Evolutionary conservation across 1,140 invertebrate genomes (phyloP).

Genomic region (Lepidurus packardi): DNA sequence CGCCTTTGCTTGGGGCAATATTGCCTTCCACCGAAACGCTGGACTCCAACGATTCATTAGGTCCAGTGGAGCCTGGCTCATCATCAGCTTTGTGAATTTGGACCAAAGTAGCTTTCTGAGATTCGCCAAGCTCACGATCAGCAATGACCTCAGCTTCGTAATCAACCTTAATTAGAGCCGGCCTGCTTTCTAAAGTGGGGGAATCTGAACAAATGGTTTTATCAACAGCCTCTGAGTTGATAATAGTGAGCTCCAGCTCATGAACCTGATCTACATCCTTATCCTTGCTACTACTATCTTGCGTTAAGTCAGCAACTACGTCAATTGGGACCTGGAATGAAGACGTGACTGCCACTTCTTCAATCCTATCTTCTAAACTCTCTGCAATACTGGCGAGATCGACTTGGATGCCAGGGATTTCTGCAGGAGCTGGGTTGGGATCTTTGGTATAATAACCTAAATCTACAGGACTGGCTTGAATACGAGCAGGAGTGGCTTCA

Average conservation of each 20-base stretch:
- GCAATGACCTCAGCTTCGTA: background rate
- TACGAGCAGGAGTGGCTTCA: no score
- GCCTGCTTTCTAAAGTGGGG: no score
- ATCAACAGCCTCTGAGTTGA: no score
- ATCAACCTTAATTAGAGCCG: background rate
- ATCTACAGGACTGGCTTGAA: background rate
- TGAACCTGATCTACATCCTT: no score
- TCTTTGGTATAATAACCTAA: background rate
- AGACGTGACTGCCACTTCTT: background rate
- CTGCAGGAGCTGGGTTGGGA: background rate
- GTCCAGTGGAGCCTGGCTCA: background rate
- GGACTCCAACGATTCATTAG: background rate
- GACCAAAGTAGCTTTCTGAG: background rate
- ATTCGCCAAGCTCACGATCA: background rate
- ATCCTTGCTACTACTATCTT: background rate
- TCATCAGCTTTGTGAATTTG: background rate
- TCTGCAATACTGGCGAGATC: conserved; percentile 13
- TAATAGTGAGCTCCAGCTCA: no score
- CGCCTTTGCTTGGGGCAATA: background rate
- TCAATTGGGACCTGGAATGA: no score
- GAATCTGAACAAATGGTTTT: no score
- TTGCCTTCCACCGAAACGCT: background rate
- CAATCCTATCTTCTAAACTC: background rate
- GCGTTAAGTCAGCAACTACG: background rate
- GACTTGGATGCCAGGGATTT: background rate